Conservation (phyloP, 2,797 vertebrate species). For the Sebastolobus altivelis region DNA sequence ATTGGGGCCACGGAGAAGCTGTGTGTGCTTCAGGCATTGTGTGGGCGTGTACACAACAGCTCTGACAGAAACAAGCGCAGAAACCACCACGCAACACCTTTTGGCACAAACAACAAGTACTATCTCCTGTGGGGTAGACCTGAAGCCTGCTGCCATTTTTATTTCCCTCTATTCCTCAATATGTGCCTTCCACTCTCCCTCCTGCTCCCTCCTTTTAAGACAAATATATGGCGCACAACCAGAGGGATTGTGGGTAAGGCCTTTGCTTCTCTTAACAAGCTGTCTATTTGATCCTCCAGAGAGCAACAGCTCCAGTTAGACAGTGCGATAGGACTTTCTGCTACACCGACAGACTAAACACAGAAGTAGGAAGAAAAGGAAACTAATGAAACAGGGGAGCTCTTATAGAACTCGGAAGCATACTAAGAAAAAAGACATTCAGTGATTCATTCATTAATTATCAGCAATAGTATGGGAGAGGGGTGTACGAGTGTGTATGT, state of each 20-base stretch:
- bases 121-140: slow-evolving; percentile 54
- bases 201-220: slow-evolving; percentile 51
- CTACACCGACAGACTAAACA: slow-evolving; percentile 33
- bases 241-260: slow-evolving; percentile 59
- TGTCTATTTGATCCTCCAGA: slow-evolving; percentile 67
- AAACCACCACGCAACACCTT: slow-evolving; percentile 43
- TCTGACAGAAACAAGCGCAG: slow-evolving; percentile 47
- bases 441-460: not conserved
- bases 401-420: not conserved
- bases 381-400: slow-evolving; percentile 32
- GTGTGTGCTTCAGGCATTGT: slow-evolving; percentile 49
- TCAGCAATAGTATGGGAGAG: not conserved
- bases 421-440: not conserved
- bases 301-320: slow-evolving; percentile 62
- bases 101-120: slow-evolving; percentile 65
- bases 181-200: slow-evolving; percentile 40
- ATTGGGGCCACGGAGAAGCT: slow-evolving; percentile 32
- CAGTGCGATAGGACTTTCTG: slow-evolving; percentile 46
- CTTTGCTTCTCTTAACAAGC: slow-evolving; percentile 72
- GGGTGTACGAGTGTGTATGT: not conserved
- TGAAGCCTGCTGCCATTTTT: slow-evolving; percentile 63
- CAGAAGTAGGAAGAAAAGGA: slow-evolving; percentile 4
- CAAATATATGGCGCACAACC: slow-evolving; percentile 65
- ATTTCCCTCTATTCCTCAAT: slow-evolving; percentile 56
- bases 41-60: slow-evolving; percentile 54